Conservation (phyloP, 2,113 vertebrate species). For the Lonchura striata region DNA sequence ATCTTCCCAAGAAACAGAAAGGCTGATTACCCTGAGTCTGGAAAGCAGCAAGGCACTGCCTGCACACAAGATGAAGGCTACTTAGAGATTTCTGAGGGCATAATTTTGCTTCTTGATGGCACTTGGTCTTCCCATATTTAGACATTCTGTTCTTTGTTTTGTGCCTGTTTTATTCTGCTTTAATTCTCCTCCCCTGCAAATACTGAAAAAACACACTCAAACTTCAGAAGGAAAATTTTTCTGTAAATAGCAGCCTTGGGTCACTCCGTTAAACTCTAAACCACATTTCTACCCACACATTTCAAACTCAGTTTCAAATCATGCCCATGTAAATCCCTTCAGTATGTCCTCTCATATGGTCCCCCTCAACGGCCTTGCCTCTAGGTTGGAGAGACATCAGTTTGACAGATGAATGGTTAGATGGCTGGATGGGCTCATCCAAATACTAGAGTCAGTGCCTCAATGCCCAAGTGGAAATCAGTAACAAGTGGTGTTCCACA, state of each 20-base stretch:
- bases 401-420: not conserved
- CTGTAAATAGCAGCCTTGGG: not conserved
- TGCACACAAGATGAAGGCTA: not conserved
- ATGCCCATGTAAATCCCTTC: not conserved
- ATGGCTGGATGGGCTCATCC: not conserved
- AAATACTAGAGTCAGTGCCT: not conserved
- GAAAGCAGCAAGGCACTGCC: not conserved
- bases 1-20: not conserved
- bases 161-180: not conserved
- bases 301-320: not conserved
- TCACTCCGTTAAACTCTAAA: not conserved
- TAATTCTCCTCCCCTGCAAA: not conserved
- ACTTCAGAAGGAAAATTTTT: not conserved
- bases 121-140: not conserved
- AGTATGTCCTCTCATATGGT: not conserved
- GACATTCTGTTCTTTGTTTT: not conserved
- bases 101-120: not conserved
- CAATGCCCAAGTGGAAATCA: not conserved
- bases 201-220: not conserved
- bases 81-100: not conserved
- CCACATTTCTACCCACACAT: not conserved
- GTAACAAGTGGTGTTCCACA: not conserved
- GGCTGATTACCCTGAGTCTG: not conserved
- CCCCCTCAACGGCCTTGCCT: too few relatives aligned
- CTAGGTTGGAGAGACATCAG: not conserved